These are phyloP conservation scores for Nemotelus pantherinus DNA, from an alignment of 2,888 invertebrate genomes.

Conservation along the genomic window DNA sequence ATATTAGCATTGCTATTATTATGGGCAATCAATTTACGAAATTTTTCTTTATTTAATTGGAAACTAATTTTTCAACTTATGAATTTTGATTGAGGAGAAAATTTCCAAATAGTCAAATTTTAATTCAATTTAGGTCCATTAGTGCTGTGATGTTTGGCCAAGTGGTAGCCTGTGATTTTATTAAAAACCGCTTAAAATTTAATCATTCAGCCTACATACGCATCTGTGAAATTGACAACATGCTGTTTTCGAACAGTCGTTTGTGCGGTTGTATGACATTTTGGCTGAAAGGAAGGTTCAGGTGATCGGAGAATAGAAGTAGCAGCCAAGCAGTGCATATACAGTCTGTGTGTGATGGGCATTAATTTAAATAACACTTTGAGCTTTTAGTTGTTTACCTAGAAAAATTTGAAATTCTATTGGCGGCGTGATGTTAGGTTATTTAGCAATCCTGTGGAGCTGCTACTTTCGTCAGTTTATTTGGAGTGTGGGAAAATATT, in stretches of 20 bases:
- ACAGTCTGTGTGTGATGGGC: too few species aligned
- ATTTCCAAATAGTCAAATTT: conserved; percentile 7
- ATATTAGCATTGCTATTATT: conserved; percentile 7
- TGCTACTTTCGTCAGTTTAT: too few species aligned
- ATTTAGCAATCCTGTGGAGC: too few species aligned
- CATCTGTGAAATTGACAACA: conserved; percentile 12
- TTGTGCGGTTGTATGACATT: neutral
- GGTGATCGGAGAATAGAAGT: neutral
- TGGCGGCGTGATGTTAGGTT: too few species aligned
- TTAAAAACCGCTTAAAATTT: conserved; percentile 11
- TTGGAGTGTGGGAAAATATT: too few species aligned
- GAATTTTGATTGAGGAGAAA: neutral
- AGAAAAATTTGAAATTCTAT: too few species aligned
- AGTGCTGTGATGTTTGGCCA: neutral
- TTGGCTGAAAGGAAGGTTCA: neutral
- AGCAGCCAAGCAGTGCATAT: neutral
- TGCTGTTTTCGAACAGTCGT: neutral
- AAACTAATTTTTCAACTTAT: conserved; percentile 23
- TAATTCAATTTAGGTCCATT: neutral
- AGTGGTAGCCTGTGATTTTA: conserved; percentile 3
- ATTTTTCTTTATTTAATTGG: conserved; percentile 25
- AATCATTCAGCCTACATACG: conserved; percentile 7
- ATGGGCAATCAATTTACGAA: conserved; percentile 25
- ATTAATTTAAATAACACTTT: too few species aligned
- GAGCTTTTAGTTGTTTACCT: too few species aligned